Conservation (phyloP, 2,113 vertebrate species). For the Isurus oxyrinchus region DNA sequence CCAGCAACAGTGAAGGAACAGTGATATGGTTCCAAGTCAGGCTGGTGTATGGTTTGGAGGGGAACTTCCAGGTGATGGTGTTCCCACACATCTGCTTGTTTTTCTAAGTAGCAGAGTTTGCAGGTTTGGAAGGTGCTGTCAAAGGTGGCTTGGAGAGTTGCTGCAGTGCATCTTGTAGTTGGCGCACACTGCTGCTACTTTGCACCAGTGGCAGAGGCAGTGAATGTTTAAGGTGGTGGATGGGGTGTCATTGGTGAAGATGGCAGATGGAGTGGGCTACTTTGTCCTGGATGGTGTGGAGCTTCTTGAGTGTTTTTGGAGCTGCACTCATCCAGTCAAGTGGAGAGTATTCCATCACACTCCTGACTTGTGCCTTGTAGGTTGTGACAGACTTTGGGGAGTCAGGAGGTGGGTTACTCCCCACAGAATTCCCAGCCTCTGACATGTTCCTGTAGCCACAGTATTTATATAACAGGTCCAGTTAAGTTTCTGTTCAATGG, state of each 20-base stretch:
- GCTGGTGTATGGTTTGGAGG: no score
- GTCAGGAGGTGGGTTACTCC: not conserved
- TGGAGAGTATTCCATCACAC: not conserved
- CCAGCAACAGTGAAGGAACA: no score
- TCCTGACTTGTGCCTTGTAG: not conserved
- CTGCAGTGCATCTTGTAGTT: not conserved
- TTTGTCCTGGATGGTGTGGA: not conserved
- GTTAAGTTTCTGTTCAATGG: not conserved
- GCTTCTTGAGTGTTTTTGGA: not conserved
- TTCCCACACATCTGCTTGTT: no score
- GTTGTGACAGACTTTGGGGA: not conserved
- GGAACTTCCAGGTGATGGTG: no score
- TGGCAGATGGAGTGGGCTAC: not conserved
- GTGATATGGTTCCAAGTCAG: no score
- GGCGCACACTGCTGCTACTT: not conserved
- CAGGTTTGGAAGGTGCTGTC: not conserved
- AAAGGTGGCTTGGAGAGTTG: not conserved
- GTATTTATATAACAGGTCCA: not conserved
- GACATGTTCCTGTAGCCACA: not conserved
- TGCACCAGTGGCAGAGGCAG: not conserved
- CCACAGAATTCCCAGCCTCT: not conserved
- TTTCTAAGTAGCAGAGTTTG: no score
- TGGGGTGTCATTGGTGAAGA: not conserved
- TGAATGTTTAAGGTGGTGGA: not conserved
- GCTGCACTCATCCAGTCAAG: not conserved